phyloP scores from a whole-genome alignment of 23 tunicate genomes.

The Ciona savignyi region DNA sequence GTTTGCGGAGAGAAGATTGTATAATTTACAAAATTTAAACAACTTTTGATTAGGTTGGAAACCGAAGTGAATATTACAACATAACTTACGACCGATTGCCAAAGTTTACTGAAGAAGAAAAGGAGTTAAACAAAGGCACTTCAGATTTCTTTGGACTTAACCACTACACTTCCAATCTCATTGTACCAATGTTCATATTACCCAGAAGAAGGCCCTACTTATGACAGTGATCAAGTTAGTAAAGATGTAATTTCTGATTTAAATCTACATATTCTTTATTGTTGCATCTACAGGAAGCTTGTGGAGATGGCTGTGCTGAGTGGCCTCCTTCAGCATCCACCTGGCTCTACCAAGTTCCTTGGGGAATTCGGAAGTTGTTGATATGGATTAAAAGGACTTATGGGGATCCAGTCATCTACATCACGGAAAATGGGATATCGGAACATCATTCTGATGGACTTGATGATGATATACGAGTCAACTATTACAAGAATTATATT shows the following conservation, averaged over 20 bases:
- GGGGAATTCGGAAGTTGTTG: conserved; percentile 91
- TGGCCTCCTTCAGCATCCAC: conserved; percentile 97
- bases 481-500: conserved; percentile 78
- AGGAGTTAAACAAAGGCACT: too few species aligned
- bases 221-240: conserved; percentile 68
- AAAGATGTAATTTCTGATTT: too few species aligned
- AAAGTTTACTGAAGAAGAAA: too few species aligned
- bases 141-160: too few species aligned
- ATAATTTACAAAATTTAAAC: too few species aligned
- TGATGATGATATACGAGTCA: conserved; percentile 60
- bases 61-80: too few species aligned
- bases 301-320: conserved; percentile 65
- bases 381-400: conserved; percentile 81
- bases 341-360: conserved; percentile 92
- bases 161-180: too few species aligned
- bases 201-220: conserved; percentile 34
- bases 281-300: too few species aligned
- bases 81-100: too few species aligned
- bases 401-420: conserved; percentile 79
- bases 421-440: conserved; percentile 97
- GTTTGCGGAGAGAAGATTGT: too few species aligned
- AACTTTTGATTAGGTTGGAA: too few species aligned
- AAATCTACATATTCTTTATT: too few species aligned
- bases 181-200: conserved; percentile 34
- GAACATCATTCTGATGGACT: conserved; percentile 41